Evolutionary conservation across 2,113 vertebrate species (phyloP).

Genomic region (Andinoacara biseriatus): DNA sequence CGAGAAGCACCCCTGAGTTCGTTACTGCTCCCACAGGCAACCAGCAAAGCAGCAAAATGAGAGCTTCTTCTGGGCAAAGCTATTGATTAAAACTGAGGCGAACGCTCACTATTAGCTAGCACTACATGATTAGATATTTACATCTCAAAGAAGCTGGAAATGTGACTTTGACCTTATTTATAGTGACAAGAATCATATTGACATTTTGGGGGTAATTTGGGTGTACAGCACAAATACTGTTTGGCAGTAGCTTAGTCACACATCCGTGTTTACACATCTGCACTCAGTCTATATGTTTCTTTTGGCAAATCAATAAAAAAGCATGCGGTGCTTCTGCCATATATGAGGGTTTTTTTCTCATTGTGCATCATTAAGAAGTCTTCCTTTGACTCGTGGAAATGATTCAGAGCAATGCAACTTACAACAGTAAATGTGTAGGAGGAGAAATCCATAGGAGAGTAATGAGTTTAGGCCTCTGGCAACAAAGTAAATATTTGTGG

Average conservation of each 20-base stretch:
- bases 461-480: slow-evolving; percentile 74
- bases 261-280: slow-evolving; percentile 40
- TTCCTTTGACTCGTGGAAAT: slow-evolving; percentile 71
- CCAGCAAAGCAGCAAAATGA: not conserved
- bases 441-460: slow-evolving; percentile 77
- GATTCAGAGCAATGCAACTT: slow-evolving; percentile 80
- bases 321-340: not conserved
- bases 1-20: not conserved
- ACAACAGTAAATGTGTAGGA: slow-evolving; percentile 59
- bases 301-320: slow-evolving; percentile 44
- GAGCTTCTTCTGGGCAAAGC: not conserved
- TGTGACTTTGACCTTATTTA: slow-evolving; percentile 1
- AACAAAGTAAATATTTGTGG: slow-evolving; percentile 76
- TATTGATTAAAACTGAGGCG: not conserved
- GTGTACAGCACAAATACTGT: not conserved
- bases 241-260: slow-evolving; percentile 31
- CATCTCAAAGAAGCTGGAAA: not conserved
- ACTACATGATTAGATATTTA: not conserved
- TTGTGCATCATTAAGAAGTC: slow-evolving; percentile 22
- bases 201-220: slow-evolving; percentile 31
- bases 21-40: not conserved
- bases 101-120: not conserved
- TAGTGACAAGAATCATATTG: not conserved
- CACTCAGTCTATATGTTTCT: slow-evolving; percentile 2
- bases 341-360: not conserved